A percentile compares a stretch with the other conserved stretches of the same genome.
Conservation (phyloP, 1,140 invertebrate species). For the Notospermus geniculatus region DNA sequence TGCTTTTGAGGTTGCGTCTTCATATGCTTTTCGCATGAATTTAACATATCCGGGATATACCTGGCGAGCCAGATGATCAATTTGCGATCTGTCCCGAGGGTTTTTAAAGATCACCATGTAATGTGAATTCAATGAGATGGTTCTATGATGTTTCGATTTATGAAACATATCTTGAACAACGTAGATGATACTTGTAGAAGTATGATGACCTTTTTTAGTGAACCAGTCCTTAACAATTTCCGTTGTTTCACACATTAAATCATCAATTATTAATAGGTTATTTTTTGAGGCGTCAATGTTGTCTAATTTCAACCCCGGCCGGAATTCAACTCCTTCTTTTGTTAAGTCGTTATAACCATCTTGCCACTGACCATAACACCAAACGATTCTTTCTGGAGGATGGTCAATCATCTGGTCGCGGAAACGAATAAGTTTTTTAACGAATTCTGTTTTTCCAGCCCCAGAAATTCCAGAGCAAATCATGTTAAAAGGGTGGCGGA, state of each 20-base stretch:
- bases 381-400: not conserved
- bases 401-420: not conserved
- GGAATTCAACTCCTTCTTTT: not conserved
- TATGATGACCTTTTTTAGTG: conserved; percentile 14
- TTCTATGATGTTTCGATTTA: conserved; percentile 24
- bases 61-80: not conserved
- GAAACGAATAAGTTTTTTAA: not conserved
- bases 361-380: conserved; percentile 3
- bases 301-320: not conserved
- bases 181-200: conserved; percentile 15
- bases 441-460: not conserved
- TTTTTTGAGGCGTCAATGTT: not conserved
- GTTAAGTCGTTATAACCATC: not conserved
- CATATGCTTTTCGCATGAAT: conserved; percentile 12
- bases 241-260: conserved; percentile 20
- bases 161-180: conserved; percentile 23
- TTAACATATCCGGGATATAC: not conserved
- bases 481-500: not conserved
- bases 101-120: conserved; percentile 27
- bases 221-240: conserved; percentile 14
- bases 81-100: conserved; percentile 9
- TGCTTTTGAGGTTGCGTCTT: conserved; percentile 14
- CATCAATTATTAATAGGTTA: conserved; percentile 14
- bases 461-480: not conserved
- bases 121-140: conserved; percentile 25